Percentiles rank a stretch among this genome's conserved stretches.
These are phyloP conservation scores for Chloromyia formosa DNA, from an alignment of 2,888 invertebrate genomes.

Conservation along the genomic window DNA sequence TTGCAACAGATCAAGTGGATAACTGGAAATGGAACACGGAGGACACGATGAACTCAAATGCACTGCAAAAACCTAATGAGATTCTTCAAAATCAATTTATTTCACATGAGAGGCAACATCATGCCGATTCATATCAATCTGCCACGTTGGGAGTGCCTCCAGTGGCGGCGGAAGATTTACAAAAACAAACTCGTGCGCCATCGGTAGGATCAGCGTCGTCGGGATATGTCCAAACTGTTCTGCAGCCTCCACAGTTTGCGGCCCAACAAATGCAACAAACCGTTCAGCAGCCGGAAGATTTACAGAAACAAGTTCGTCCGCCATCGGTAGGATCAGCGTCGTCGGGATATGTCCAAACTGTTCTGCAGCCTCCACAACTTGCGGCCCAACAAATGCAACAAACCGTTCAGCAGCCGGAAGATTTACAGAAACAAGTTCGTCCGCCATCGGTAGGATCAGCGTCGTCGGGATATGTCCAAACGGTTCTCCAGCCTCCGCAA, in stretches of 20 bases:
- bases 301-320: neutral
- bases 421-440: neutral
- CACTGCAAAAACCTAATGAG: constrained; percentile 55
- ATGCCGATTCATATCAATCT: constrained; percentile 52
- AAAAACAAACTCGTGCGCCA: neutral
- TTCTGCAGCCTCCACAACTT: constrained; percentile 20
- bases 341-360: constrained; percentile 6
- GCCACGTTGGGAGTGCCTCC: constrained; percentile 14
- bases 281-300: constrained; percentile 47
- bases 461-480: constrained; percentile 3
- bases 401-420: constrained; percentile 48
- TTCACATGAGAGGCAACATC: constrained; percentile 51
- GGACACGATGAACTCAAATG: constrained; percentile 56
- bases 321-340: constrained; percentile 18
- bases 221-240: constrained; percentile 9
- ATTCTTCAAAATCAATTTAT: constrained; percentile 58
- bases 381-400: constrained; percentile 7
- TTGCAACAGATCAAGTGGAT: constrained; percentile 65
- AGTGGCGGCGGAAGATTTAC: neutral
- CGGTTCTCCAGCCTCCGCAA: constrained; percentile 19
- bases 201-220: constrained; percentile 13
- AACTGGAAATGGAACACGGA: constrained; percentile 73
- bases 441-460: constrained; percentile 30
- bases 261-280: constrained; percentile 15
- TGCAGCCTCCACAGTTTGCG: constrained; percentile 22